These are phyloP conservation scores for Rhizomys pruinosus DNA, from an alignment of 2,113 vertebrate genomes.

Conservation along the genomic window DNA sequence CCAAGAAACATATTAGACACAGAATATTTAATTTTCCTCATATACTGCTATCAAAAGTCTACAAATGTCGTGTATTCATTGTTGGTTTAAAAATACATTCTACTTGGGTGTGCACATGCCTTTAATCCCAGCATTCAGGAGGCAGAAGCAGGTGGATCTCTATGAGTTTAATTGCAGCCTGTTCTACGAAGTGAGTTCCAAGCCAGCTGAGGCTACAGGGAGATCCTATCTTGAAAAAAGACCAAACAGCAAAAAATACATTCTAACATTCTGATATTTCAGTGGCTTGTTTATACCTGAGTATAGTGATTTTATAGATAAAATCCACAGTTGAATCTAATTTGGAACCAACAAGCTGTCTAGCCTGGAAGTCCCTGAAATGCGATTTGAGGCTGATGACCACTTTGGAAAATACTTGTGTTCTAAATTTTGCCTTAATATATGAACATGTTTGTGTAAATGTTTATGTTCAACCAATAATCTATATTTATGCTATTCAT, in stretches of 20 bases:
- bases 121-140: too few species aligned
- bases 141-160: too few species aligned
- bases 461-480: conserved; percentile 31
- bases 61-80: background rate
- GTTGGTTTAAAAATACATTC: background rate
- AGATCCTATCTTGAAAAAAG: too few species aligned
- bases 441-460: background rate
- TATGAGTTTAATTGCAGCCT: too few species aligned
- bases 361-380: background rate
- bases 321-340: background rate
- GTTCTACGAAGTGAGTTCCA: too few species aligned
- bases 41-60: background rate
- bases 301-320: background rate
- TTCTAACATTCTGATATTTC: background rate
- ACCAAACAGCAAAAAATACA: too few species aligned
- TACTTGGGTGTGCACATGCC: too few species aligned
- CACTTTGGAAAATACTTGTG: background rate
- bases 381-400: background rate
- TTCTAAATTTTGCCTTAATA: background rate
- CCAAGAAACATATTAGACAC: background rate
- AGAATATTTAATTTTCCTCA: background rate
- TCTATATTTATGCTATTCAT: conserved; percentile 7
- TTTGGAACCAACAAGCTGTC: background rate
- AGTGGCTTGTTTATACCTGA: background rate
- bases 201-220: too few species aligned